Percentiles rank a stretch among this genome's conserved stretches.
Evolutionary conservation across 2,113 vertebrate species (phyloP).

Genomic region (Cebus imitator): DNA sequence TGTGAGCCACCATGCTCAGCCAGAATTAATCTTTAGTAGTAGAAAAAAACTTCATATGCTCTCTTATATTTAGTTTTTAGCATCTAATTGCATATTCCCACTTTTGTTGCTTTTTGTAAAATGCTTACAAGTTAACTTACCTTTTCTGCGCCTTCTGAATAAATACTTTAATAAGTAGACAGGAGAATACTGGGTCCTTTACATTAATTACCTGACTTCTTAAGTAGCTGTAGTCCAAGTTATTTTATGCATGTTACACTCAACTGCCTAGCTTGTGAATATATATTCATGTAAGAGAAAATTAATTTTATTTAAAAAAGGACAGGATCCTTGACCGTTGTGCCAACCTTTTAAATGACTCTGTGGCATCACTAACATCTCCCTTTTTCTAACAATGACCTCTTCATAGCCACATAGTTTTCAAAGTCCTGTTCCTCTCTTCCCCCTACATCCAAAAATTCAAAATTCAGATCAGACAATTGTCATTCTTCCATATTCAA

Average conservation of each 20-base stretch:
- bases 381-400: not conserved
- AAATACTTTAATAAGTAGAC: not conserved
- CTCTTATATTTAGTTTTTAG: not conserved
- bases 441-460: not conserved
- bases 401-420: not conserved
- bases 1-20: too few species aligned
- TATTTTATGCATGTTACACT: not conserved
- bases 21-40: not conserved
- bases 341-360: not conserved
- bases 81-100: not conserved
- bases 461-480: not conserved
- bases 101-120: not conserved
- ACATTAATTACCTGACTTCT: not conserved
- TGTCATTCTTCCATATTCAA: not conserved
- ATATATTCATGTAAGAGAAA: not conserved
- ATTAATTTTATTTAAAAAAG: constrained; percentile 36
- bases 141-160: constrained; percentile 25
- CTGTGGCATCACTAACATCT: not conserved
- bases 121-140: not conserved
- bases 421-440: not conserved
- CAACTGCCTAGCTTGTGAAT: not conserved
- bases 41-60: not conserved
- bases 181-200: not conserved
- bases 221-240: not conserved
- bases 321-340: not conserved